Evolutionary conservation across 1,140 invertebrate genomes (phyloP), one percentile per base, ranked within the genome.

Genomic region (Mycetomoellerius zeteki): DNA sequence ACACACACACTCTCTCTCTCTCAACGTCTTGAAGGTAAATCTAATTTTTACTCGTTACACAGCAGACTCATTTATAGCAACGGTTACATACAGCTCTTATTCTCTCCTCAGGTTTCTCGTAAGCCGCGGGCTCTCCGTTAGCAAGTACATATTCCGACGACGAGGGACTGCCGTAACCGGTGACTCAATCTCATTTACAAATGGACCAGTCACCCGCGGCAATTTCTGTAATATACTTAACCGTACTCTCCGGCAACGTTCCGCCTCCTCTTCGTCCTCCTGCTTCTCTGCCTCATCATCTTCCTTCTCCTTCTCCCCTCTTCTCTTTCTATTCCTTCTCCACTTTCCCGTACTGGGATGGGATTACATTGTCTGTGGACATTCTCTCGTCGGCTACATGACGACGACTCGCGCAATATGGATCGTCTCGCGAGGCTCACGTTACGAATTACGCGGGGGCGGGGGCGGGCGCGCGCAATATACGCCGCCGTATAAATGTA

Each of bases 221-320:
- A 80, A 86, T 89, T 89, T 89, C 88, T 81, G 87, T 89, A 89
- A 89, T 89, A 89, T 88, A 89, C 88, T 89, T 89, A 89, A 89
- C 87, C 67, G 58, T 75, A 54, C 50, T 47, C 71, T 21, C 47
- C 54, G 47, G 52, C 54, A 54, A 43, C n/a, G 65, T 21, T 50
- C 65, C 64, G 30, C 27, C 81, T 77, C 54, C 50, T 67, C 24
- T 8, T 24, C 37, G 21, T 47, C 37, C 37, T 6, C 21, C 12
- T 8, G 37, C 12, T n/a, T n/a, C 2, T 69, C 47, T 1, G 21
- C 33, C 19, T 67, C 21, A 21, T 69, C 58, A 14, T 7, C 58
- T 10, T 60, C 21, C 21, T 30, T 30, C 5, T 56, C 33, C 21
- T 67, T 19, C 47, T 19, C 24, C 10, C 12, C 67, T 82, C 71